Conservation (phyloP, 2,113 vertebrate species). For the Amazona guildingii region DNA sequence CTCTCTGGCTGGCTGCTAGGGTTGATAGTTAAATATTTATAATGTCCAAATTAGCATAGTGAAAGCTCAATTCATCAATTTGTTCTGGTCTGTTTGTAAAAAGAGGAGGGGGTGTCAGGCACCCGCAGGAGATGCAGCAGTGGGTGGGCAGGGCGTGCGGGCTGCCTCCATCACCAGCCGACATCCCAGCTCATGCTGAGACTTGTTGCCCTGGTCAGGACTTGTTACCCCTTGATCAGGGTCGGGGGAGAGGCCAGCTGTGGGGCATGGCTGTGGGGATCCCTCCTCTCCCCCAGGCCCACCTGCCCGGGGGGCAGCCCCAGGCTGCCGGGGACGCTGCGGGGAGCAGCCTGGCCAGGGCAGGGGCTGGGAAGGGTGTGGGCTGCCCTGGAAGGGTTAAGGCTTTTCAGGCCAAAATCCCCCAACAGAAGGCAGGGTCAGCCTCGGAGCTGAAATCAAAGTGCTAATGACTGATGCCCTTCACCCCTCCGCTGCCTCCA, state of each 20-base stretch:
- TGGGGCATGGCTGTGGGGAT: not conserved
- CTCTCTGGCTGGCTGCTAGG: slow-evolving; percentile 74
- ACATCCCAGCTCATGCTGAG: fast-evolving
- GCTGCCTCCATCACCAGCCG: fast-evolving
- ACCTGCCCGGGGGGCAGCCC: not conserved
- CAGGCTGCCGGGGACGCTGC: fast-evolving
- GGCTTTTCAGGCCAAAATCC: slow-evolving; percentile 67
- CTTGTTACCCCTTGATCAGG: fast-evolving
- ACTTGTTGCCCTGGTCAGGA: not conserved
- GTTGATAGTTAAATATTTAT: slow-evolving; percentile 86
- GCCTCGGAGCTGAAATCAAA: slow-evolving; percentile 76
- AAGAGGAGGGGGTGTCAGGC: not conserved
- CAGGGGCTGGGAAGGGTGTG: not conserved
- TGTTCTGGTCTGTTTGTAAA: slow-evolving; percentile 75
- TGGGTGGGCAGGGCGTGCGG: slow-evolving; percentile 35
- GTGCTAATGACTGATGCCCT: slow-evolving; percentile 81
- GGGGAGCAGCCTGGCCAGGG: not conserved
- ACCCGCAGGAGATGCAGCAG: slow-evolving; percentile 35
- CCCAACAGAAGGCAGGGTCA: slow-evolving; percentile 76
- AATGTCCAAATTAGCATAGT: slow-evolving; percentile 83
- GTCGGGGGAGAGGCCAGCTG: not conserved
- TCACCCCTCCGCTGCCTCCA: slow-evolving; percentile 62
- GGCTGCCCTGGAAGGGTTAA: slow-evolving; percentile 54
- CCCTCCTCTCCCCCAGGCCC: not conserved
- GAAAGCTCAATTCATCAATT: slow-evolving; percentile 86